Conservation (phyloP, 2,888 invertebrate species). For the Mesopsocus fuscifrons region DNA sequence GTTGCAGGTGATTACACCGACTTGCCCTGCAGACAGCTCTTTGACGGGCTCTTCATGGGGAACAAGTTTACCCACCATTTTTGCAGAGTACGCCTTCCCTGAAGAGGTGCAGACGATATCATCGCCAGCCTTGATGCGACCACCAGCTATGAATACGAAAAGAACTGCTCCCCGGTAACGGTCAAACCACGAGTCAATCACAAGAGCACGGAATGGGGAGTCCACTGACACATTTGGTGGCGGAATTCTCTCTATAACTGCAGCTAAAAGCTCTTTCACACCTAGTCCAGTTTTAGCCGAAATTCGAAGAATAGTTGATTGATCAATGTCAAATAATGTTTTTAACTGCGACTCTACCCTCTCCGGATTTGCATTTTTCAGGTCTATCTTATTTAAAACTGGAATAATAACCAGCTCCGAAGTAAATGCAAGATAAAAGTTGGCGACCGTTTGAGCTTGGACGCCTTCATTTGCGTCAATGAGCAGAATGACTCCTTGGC, state of each 20-base stretch:
- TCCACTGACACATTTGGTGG: constrained; percentile 40
- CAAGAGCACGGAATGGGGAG: constrained; percentile 51
- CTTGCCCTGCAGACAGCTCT: constrained; percentile 72
- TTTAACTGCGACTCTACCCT: constrained; percentile 59
- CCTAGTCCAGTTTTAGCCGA: constrained; percentile 88
- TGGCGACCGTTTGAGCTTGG: constrained; percentile 96
- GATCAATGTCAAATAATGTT: constrained; percentile 61
- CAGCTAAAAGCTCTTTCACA: constrained; percentile 52
- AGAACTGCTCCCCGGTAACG: constrained; percentile 65
- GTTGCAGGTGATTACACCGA: constrained; percentile 70
- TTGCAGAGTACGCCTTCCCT: constrained; percentile 57
- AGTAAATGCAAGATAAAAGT: constrained; percentile 77
- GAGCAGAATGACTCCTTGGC: constrained; percentile 78
- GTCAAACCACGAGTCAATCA: constrained; percentile 91
- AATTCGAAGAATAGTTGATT: constrained; percentile 47
- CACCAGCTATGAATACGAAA: constrained; percentile 59
- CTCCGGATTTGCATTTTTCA: constrained; percentile 77
- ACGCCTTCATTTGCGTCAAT: constrained; percentile 92
- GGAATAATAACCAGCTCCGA: constrained; percentile 70
- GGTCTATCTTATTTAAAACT: constrained; percentile 90
- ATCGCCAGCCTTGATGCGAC: constrained; percentile 51
- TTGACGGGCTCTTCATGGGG: constrained; percentile 50
- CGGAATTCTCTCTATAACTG: constrained; percentile 61
- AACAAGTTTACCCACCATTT: constrained; percentile 55
- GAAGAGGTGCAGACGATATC: constrained; percentile 39